Evolutionary conservation across 2,113 vertebrate genomes (phyloP).

Genomic region (Rhea pennata): DNA sequence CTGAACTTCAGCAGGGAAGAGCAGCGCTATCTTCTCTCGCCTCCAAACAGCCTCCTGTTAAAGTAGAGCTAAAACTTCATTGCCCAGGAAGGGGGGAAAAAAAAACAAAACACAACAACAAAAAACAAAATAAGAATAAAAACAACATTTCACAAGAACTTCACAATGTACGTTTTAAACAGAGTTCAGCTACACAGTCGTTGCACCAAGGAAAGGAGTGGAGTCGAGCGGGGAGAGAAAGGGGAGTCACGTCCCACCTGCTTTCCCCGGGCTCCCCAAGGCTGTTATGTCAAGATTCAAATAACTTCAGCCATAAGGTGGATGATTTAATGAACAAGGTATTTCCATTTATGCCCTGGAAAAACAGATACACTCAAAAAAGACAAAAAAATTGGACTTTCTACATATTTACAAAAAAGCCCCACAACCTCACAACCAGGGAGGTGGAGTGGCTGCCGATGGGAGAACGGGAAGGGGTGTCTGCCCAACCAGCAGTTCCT

Average conservation of each 20-base stretch:
- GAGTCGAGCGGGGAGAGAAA: not conserved
- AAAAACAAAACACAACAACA: too few relatives aligned
- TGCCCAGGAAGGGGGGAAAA: not conserved
- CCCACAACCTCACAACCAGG: slow-evolving; percentile 51
- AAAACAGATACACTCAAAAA: slow-evolving; percentile 28
- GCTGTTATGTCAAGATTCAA: not conserved
- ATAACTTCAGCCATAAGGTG: not conserved
- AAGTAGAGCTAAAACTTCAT: not conserved
- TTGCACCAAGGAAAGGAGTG: slow-evolving; percentile 12
- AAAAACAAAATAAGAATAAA: not conserved
- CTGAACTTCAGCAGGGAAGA: not conserved
- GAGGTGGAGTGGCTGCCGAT: slow-evolving; percentile 31
- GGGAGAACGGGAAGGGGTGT: slow-evolving; percentile 9
- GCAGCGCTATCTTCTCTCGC: not conserved
- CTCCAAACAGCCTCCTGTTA: not conserved
- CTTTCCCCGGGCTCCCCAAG: not conserved
- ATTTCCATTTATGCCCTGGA: slow-evolving; percentile 57
- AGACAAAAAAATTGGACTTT: slow-evolving; percentile 13
- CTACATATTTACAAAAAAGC: slow-evolving; percentile 72
- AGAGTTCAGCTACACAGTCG: slow-evolving; percentile 45
- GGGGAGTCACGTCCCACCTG: not conserved
- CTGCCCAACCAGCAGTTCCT: slow-evolving; percentile 37
- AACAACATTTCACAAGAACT: not conserved
- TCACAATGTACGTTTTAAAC: slow-evolving; percentile 29
- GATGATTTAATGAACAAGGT: slow-evolving; percentile 26